Evolutionary conservation across 2,113 vertebrate species (phyloP), one percentile per base, ranked within the genome.

Genomic region (Pteruthius melanotis): DNA sequence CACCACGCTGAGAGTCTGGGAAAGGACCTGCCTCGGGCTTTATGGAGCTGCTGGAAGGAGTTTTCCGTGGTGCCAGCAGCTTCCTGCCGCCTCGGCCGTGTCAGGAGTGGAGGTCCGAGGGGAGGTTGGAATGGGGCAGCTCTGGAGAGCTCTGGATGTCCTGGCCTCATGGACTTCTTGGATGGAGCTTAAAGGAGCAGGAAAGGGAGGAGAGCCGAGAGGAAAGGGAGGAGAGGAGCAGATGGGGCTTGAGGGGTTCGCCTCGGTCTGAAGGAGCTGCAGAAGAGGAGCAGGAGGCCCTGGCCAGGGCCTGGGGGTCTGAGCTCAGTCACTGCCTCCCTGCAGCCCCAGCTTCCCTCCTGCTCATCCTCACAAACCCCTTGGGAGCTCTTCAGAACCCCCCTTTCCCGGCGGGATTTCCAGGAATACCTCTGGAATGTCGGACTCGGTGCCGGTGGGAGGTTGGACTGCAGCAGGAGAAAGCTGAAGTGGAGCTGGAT

Each of bases 1-100:
- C 44, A 44, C 28, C 27, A 10, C 0, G 0, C 11, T 0, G 0
- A 72, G 33, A 15, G 9, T 1, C 76, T 50, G n/a, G 42, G 11
- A 70, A 15, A 90, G 44, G 53, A 90, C 30, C 54, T 12, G 8
- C 11, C 21, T 11, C 6, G 35, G 78, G 21, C 35, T 37, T 9
- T 13, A 4, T 45, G 68, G 79, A 86, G 56, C 71, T 90, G 27
- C 10, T 66, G 63, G 82, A 83, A 88, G 35, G 53, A 74, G 53
- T 9, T 77, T 42, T 26, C 20, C 1, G 0, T 39, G 79, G 27
- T 54, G 40, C 60, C 49, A 61, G 56, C 54, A 63, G 79, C 50
- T 76, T 60, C 52, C 65, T 71, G 49, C 57, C 87, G 85, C 79
- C 54, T 65, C 6, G 1, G 27, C 54, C 63, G 35, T 30, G 7